These are phyloP conservation scores for Amphibalanus amphitrite DNA, from an alignment of 1,140 invertebrate genomes.

Conservation along the genomic window DNA sequence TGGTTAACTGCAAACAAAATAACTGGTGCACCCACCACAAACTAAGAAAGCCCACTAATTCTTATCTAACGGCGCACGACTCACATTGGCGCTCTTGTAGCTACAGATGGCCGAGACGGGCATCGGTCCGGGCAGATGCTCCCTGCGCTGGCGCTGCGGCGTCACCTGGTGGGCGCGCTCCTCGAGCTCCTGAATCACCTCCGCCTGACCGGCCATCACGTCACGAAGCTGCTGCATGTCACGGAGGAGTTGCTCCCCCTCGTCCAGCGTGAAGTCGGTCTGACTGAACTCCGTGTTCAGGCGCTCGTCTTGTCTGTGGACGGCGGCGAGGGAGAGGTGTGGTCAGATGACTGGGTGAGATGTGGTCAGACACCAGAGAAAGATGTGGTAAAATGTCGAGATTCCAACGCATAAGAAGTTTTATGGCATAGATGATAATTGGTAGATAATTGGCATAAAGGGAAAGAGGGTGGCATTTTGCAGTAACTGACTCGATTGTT, in stretches of 20 bases:
- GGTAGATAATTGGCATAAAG: too few species aligned
- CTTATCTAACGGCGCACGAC: slow-evolving; percentile 19
- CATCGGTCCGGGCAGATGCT: slow-evolving; percentile 22
- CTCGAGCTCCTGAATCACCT: slow-evolving; percentile 56
- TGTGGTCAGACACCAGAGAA: too few species aligned
- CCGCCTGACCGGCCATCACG: slow-evolving; percentile 71
- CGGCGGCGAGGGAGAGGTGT: too few species aligned
- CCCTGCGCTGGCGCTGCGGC: slow-evolving; percentile 77
- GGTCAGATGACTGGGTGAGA: too few species aligned
- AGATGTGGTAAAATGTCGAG: too few species aligned
- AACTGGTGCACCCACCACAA: too few species aligned
- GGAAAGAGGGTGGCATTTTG: too few species aligned
- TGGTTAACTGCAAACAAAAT: too few species aligned
- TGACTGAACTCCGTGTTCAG: slow-evolving; percentile 82
- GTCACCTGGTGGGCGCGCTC: slow-evolving; percentile 65
- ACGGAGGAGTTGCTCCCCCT: slow-evolving; percentile 73
- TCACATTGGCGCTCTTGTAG: slow-evolving; percentile 71
- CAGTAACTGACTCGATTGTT: too few species aligned
- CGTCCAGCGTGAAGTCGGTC: slow-evolving; percentile 82
- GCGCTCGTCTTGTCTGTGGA: slow-evolving; percentile 44
- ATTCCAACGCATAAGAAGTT: too few species aligned
- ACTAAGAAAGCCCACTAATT: too few species aligned
- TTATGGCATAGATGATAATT: too few species aligned
- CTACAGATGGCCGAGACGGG: slow-evolving; percentile 72
- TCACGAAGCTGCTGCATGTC: slow-evolving; percentile 88